Evolutionary conservation across 2,113 vertebrate genomes (phyloP), one percentile per base, ranked within the genome.

Genomic region (Cyanoderma ruficeps): DNA sequence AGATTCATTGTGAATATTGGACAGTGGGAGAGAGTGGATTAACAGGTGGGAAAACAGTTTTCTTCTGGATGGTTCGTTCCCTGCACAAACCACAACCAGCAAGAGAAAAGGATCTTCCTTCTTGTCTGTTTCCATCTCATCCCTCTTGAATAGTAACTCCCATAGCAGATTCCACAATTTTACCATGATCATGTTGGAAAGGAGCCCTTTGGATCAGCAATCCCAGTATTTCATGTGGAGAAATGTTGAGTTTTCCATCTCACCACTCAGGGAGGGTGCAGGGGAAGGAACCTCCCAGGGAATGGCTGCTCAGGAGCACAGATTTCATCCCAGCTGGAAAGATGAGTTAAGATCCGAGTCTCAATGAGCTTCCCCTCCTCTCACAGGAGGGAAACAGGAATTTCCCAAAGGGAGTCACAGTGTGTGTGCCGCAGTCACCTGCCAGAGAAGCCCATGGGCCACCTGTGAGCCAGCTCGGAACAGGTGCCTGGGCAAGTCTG

Each of bases 201-300:
- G 13, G 9, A 64, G 39, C 12, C n/a, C 33, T 76, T 59, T 17
- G 56, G 59, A 74, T 50, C 68, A 63, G 19, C 64, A 49, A 0
- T 68, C 72, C 41, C 56, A 75, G 47, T 67, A 23, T 57, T 70
- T 16, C 31, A 25, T 0, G 25, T 20, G 44, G 35, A 25, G 53
- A 49, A 65, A n/a, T 3, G 15, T 17, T 17, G 28, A 46, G 20
- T 28, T 82, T 31, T 84, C 30, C 59, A 13, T 12, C 52, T 76
- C 31, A 16, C 37, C 2, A 2, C 20, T 46, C 33, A 9, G 55
- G 49, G 37, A 53, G 37, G 42, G 30, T 0, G 2, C 7, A 11
- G 46, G 30, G n/a, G 16, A 25, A 50, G 63, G 49, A 72, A 15
- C 55, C 19, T 49, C 68, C 67, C 37, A 14, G 44, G 11, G 56